Evolutionary conservation across 53 echinoderm and acorn worm species (phyloP).

Genomic region (Luidia sarsii): DNA sequence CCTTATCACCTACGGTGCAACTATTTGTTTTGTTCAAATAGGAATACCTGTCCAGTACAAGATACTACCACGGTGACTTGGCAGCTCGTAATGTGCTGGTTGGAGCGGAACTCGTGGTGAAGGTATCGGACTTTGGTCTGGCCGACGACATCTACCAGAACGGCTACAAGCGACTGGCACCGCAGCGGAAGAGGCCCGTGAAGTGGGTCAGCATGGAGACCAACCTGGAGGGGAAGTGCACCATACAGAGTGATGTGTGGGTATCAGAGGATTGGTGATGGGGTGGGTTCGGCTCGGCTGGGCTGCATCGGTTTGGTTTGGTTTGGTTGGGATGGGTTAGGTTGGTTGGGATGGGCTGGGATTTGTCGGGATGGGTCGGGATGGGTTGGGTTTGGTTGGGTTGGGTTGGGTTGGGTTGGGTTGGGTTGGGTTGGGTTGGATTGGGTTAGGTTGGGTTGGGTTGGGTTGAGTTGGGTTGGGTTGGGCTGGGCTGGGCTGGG

Average conservation of each 20-base stretch:
- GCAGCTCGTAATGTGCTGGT: constrained; percentile 94
- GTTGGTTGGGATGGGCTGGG: no score
- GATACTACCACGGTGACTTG: constrained; percentile 94
- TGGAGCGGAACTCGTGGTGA: constrained; percentile 74
- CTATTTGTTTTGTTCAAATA: constrained; percentile 16
- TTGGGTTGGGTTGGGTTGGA: no score
- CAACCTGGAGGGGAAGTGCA: constrained; percentile 87
- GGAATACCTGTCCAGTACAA: constrained; percentile 91
- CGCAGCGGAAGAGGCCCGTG: constrained; percentile 80
- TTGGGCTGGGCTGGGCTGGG: no score
- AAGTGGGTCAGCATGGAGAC: constrained; percentile 99
- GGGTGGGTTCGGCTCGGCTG: background rate
- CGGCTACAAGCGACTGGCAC: constrained; percentile 91
- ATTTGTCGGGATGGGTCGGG: no score
- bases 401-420: no score
- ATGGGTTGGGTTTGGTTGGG: no score
- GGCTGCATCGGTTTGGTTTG: no score
- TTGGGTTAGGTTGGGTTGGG: no score
- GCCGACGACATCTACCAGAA: constrained; percentile 96
- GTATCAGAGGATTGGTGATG: constrained; percentile 26
- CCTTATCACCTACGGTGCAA: no score
- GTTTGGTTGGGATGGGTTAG: no score
- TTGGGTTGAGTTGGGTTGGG: no score
- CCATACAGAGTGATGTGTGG: constrained; percentile 95
- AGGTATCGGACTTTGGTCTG: constrained; percentile 97